These are phyloP conservation scores for Microtus pennsylvanicus DNA, from an alignment of 2,113 vertebrate genomes.

Conservation along the genomic window DNA sequence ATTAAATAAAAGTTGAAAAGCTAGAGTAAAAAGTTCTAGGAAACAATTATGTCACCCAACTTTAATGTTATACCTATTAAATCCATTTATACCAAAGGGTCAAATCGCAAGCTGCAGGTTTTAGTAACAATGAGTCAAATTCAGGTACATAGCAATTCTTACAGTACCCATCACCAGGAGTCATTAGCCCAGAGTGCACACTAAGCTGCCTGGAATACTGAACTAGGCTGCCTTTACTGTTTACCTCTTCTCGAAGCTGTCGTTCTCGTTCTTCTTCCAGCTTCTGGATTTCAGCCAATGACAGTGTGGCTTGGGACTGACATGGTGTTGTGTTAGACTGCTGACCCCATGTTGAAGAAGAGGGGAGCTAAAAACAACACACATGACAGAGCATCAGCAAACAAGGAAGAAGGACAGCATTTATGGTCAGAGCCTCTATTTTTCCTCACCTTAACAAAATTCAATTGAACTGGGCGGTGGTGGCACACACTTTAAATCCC, in stretches of 20 bases:
- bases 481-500: no score
- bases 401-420: neutral
- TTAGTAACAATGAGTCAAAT: neutral
- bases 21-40: slow-evolving; percentile 14
- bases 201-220: neutral
- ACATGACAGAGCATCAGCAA: neutral
- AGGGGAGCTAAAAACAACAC: slow-evolving; percentile 92
- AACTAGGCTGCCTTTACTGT: neutral
- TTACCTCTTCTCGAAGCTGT: slow-evolving; percentile 94
- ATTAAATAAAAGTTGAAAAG: neutral
- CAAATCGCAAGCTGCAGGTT: neutral
- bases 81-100: neutral
- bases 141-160: neutral
- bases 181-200: neutral
- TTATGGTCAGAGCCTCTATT: neutral
- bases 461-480: neutral
- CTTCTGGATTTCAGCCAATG: slow-evolving; percentile 98
- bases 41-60: neutral
- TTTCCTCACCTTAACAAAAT: neutral
- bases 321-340: slow-evolving; percentile 90
- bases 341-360: slow-evolving; percentile 99
- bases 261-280: slow-evolving; percentile 96
- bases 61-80: slow-evolving; percentile 20
- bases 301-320: slow-evolving; percentile 93
- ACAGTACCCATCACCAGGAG: neutral